Conservation (phyloP, 2,113 vertebrate genomes). For the Labrus mixtus region DNA sequence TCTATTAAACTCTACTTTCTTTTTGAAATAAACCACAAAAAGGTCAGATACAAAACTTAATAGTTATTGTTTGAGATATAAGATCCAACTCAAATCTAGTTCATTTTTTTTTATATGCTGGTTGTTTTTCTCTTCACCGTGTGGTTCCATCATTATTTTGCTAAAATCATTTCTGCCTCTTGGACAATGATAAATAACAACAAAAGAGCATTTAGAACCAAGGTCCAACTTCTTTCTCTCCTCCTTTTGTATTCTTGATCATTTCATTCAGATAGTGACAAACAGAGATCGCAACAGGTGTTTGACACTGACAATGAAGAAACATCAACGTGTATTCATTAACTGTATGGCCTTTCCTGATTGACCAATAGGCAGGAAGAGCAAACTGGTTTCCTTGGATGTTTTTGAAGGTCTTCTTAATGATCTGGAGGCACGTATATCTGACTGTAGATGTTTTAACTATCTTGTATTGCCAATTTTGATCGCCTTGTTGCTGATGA, state of each 20-base stretch:
- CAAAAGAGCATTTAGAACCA: neutral
- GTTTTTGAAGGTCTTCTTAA: too few relatives aligned
- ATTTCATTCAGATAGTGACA: neutral
- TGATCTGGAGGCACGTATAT: too few relatives aligned
- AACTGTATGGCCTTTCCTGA: neutral
- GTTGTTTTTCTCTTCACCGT: too few relatives aligned
- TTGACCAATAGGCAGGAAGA: neutral
- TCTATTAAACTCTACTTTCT: slow-evolving; percentile 22
- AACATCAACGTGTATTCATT: neutral
- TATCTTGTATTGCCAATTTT: too few relatives aligned
- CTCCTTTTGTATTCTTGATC: neutral
- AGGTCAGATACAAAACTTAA: neutral
- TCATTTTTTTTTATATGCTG: too few relatives aligned
- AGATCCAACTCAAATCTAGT: too few relatives aligned
- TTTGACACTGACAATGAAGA: neutral
- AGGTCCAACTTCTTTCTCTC: neutral
- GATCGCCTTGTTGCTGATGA: too few relatives aligned
- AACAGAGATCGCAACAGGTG: neutral
- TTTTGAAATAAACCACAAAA: slow-evolving; percentile 16
- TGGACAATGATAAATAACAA: neutral
- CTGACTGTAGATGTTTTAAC: too few relatives aligned
- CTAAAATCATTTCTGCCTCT: neutral
- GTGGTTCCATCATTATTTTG: neutral
- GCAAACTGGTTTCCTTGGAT: too few relatives aligned
- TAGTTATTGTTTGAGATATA: too few relatives aligned